Base-by-base conservation (phyloP, 2,797 vertebrate genomes). In the Fistularia commersonii region DNA sequence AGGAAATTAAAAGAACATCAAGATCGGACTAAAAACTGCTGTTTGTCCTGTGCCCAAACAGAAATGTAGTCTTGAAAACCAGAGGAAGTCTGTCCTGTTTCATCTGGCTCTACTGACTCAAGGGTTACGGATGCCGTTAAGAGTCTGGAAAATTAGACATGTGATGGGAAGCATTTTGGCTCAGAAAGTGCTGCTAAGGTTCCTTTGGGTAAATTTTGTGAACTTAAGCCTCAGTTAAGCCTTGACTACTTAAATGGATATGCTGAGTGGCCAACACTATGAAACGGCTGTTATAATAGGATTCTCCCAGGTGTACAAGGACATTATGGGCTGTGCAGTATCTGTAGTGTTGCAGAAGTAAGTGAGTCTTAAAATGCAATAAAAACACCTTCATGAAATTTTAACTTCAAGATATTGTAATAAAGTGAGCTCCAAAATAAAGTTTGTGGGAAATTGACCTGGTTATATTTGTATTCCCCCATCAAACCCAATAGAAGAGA, bases 1-100 rank as follows among this genome's bases (percentile, higher is more conserved):
- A 12, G 39, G 39, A 12, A 66, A 66, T 74, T 32, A 61, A 59
- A 63, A 12, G 48, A 34, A 39, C 56, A 64, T 59, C 45, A 40
- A 60, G 36, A 51, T 61, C 33, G 50, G 50, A 44, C 39, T 41
- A 11, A 12, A 41, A 41, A 41, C 39, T 11, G 13, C 47, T 34
- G 23, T 54, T 58, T 50, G 40, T 54, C 61, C 62, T 1, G 34
- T 45, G 46, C 7, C 44, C 13, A 11, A 45, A 47, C 12, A 40
- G 6, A 49, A 15, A 46, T 40, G 31, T 31, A 36, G 43, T 37
- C 40, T 6, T 2, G 23, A 0, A 42, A 59, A 52, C 42, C 37
- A 54, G 44, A 35, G 33, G 32, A 39, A 39, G 0, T 35, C 9
- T 46, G 6, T 23, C 45, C 34, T 47, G 41, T 37, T 32, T 6